phyloP scores from a whole-genome alignment of 2,113 vertebrate genomes.

The Erythrolamprus reginae region DNA sequence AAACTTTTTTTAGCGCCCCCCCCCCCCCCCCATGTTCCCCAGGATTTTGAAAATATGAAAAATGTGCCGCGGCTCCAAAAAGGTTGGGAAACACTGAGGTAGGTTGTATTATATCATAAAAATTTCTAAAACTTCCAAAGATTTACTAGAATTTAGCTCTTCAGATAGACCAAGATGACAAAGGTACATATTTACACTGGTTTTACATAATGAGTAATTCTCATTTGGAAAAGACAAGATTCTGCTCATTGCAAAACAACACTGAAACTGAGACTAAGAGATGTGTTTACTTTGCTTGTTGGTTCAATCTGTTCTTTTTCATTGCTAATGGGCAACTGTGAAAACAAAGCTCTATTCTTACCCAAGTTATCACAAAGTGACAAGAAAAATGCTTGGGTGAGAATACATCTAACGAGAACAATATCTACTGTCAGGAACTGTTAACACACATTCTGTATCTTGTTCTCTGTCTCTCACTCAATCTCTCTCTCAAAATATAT shows the following conservation, averaged over 20 bases:
- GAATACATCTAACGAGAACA: not conserved
- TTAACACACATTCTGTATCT: not conserved
- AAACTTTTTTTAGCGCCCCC: too few species aligned
- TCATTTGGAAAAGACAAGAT: constrained; percentile 1
- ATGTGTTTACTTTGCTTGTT: not conserved
- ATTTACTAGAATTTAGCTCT: not conserved
- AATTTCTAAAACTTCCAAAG: not conserved
- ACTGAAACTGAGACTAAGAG: not conserved
- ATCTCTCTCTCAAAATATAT: not conserved
- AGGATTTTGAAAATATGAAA: too few species aligned
- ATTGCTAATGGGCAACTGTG: not conserved
- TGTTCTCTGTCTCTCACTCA: not conserved
- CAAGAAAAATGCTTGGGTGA: not conserved
- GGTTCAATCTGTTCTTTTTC: not conserved
- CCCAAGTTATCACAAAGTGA: not conserved
- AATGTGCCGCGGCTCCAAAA: too few species aligned
- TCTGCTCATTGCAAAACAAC: constrained; percentile 11
- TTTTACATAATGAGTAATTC: constrained; percentile 31
- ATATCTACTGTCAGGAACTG: not conserved
- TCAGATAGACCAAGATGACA: constrained; percentile 3
- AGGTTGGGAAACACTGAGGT: too few species aligned
- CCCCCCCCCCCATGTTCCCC: too few species aligned
- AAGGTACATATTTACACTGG: not conserved
- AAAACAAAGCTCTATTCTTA: not conserved
- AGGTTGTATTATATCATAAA: not conserved